These are phyloP conservation scores for Colletes latitarsis DNA, from an alignment of 1,140 invertebrate genomes.

Conservation along the genomic window DNA sequence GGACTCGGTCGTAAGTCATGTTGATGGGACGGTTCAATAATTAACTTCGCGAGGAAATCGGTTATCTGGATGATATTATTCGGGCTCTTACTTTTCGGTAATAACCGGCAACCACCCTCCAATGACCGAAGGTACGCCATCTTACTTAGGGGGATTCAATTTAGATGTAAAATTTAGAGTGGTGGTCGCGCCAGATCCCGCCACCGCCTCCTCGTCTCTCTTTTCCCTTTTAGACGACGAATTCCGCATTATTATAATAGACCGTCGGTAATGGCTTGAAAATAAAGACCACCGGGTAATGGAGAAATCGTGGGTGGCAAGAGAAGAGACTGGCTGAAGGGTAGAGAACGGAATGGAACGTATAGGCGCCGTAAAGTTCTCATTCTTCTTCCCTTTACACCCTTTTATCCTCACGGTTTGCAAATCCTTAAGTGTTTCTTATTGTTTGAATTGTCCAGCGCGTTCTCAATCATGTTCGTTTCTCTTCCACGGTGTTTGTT, in stretches of 20 bases:
- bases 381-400: background rate
- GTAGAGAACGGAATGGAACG: background rate
- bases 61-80: slow-evolving; percentile 76
- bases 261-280: slow-evolving; percentile 61
- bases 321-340: background rate
- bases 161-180: slow-evolving; percentile 72
- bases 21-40: slow-evolving; percentile 78
- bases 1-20: slow-evolving; percentile 74
- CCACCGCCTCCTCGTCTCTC: background rate
- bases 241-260: slow-evolving; percentile 64
- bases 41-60: slow-evolving; percentile 74
- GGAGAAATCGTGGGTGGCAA: slow-evolving; percentile 23
- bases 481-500: background rate
- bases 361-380: slow-evolving; percentile 20
- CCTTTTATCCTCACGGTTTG: slow-evolving; percentile 4
- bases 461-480: slow-evolving; percentile 7
- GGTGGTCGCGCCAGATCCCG: slow-evolving; percentile 33
- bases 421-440: slow-evolving; percentile 38
- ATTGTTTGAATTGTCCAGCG: background rate
- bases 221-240: slow-evolving; percentile 31
- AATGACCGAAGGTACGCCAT: slow-evolving; percentile 41
- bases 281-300: slow-evolving; percentile 60
- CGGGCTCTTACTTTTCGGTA: slow-evolving; percentile 65
- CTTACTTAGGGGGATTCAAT: slow-evolving; percentile 71
- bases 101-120: slow-evolving; percentile 60